A percentile compares a stretch with the other conserved stretches of the same genome.
Conservation (phyloP, 2,113 vertebrate genomes). For the Myrmecobius fasciatus region DNA sequence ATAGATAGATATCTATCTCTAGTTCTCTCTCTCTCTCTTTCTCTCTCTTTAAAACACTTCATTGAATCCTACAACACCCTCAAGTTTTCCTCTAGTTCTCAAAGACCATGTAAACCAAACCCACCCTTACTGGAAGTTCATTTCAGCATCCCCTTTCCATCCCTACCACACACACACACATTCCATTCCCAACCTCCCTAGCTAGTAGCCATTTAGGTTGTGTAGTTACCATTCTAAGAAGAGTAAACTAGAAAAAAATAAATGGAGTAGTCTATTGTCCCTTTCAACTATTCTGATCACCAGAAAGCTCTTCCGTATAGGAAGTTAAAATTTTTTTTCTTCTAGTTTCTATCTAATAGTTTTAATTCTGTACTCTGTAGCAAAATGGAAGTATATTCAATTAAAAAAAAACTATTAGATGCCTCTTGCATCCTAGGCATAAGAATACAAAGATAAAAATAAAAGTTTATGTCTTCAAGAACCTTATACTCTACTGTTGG, state of each 20-base stretch:
- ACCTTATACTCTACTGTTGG: neutral
- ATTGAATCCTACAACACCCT: neutral
- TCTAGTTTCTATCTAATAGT: neutral
- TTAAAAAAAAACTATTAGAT: neutral
- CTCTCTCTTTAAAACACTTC: too few relatives aligned
- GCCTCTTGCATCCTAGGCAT: neutral
- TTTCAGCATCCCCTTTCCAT: neutral
- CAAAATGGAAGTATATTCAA: neutral
- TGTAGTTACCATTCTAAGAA: neutral
- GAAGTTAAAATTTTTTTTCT: neutral
- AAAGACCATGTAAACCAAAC: neutral
- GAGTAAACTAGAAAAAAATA: neutral
- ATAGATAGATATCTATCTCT: too few relatives aligned
- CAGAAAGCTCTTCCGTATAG: neutral
- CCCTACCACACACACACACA: neutral
- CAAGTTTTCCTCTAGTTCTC: neutral
- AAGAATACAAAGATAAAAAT: neutral
- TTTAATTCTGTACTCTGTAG: neutral
- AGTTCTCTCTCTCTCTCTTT: too few relatives aligned
- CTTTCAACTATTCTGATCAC: neutral
- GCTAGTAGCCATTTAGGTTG: neutral
- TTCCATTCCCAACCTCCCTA: neutral
- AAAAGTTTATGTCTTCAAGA: neutral
- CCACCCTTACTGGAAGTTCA: neutral
- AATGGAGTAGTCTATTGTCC: neutral